Percentiles rank a stretch among this genome's conserved stretches.
Evolutionary conservation across 2,888 invertebrate species (phyloP).

Genomic region (Parnassius orleans): DNA sequence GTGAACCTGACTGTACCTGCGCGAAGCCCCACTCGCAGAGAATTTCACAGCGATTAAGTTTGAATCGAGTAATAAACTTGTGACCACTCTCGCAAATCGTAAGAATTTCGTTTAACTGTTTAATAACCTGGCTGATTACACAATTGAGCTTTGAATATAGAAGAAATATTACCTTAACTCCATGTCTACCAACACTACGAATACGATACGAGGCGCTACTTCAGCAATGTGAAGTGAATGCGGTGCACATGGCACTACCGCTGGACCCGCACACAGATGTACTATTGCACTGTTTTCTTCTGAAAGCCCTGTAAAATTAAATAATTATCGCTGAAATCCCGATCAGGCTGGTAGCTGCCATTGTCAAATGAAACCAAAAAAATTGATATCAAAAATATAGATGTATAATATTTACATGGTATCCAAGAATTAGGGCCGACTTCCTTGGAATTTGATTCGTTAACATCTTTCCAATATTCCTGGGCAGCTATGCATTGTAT

Average conservation of each 20-base stretch:
- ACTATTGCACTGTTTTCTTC: conserved; percentile 69
- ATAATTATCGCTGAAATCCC: too few species aligned
- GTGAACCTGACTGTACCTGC: too few species aligned
- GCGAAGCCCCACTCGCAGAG: too few species aligned
- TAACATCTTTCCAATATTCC: conserved; percentile 61
- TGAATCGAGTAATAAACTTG: too few species aligned
- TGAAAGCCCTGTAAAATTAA: conserved; percentile 56
- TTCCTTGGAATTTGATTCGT: conserved; percentile 37
- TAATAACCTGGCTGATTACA: too few species aligned
- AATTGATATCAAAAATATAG: too few species aligned
- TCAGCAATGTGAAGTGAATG: conserved; percentile 65
- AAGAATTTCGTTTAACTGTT: too few species aligned
- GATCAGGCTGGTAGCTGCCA: too few species aligned
- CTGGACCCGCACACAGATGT: conserved; percentile 56
- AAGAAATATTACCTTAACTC: conserved; percentile 52
- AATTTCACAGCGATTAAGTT: too few species aligned
- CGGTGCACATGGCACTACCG: conserved; percentile 57
- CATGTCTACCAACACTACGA: conserved; percentile 62
- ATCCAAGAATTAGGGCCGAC: conserved; percentile 42
- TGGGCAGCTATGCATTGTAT: conserved; percentile 81
- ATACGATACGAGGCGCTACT: conserved; percentile 60
- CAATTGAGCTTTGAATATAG: too few species aligned
- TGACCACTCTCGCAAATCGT: too few species aligned
- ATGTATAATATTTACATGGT: conserved; percentile 55
- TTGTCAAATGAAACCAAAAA: too few species aligned